Evolutionary conservation across 2,113 vertebrate genomes (phyloP).

Genomic region (Crypturellus undulatus): DNA sequence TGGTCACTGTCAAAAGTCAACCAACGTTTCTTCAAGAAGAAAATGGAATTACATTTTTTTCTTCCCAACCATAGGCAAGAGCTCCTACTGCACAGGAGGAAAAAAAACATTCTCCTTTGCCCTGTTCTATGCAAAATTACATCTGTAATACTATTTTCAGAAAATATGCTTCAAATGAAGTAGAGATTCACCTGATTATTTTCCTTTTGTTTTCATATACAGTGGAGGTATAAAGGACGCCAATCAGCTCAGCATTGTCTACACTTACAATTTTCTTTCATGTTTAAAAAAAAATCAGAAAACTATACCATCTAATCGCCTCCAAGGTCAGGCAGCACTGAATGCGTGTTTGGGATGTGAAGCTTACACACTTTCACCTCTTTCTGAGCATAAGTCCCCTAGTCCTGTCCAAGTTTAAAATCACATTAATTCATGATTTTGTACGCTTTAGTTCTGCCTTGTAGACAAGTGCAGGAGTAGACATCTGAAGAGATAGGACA

Average conservation of each 20-base stretch:
- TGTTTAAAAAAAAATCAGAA: not conserved
- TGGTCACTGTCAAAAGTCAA: not conserved
- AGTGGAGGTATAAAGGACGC: not conserved
- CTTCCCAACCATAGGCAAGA: not conserved
- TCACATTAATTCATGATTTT: not conserved
- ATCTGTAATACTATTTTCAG: not conserved
- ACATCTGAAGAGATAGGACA: not conserved
- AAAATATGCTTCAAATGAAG: not conserved
- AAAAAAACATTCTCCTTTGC: not conserved
- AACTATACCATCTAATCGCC: not conserved
- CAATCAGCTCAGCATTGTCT: too few species aligned
- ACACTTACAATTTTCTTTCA: too few species aligned
- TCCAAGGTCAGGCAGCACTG: not conserved
- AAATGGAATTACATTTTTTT: not conserved
- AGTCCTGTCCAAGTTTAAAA: not conserved
- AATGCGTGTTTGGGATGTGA: not conserved
- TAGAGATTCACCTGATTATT: rapidly evolving
- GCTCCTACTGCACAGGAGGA: not conserved
- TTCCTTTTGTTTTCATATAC: not conserved
- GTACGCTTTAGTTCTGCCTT: not conserved
- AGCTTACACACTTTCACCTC: not conserved
- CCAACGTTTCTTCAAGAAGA: not conserved
- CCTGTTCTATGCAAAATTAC: not conserved
- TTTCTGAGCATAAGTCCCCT: too few species aligned
- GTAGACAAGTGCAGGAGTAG: too few species aligned